Percentiles rank a stretch among this genome's conserved stretches.
These are phyloP conservation scores for Drosophila novamexicana DNA, from an alignment of 1,140 invertebrate genomes.

Conservation along the genomic window DNA sequence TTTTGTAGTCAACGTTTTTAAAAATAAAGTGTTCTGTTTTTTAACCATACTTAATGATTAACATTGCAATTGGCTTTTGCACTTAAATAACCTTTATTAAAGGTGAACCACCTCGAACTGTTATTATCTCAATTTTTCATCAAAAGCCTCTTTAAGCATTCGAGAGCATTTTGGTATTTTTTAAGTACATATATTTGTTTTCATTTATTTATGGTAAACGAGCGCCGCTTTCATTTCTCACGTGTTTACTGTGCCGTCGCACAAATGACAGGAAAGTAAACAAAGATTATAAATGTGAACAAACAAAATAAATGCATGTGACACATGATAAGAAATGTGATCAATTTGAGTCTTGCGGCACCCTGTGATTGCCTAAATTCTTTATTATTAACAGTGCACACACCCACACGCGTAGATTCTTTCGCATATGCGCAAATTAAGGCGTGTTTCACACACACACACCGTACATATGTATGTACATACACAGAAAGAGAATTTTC, in stretches of 20 bases:
- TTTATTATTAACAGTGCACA: constrained; percentile 16
- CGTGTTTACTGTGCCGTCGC: not conserved
- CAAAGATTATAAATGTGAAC: constrained; percentile 6
- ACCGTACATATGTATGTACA: constrained; percentile 8
- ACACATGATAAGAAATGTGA: constrained; percentile 34
- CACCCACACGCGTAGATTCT: constrained; percentile 11
- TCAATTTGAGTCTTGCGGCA: constrained; percentile 26
- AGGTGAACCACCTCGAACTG: constrained; percentile 49
- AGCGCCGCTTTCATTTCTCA: not conserved
- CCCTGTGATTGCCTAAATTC: constrained; percentile 38
- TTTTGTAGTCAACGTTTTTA: not conserved
- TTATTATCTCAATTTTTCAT: constrained; percentile 27
- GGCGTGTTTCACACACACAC: constrained; percentile 51
- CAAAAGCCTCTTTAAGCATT: not conserved
- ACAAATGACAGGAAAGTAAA: constrained; percentile 1
- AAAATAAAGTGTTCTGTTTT: too few relatives aligned
- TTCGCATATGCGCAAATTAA: constrained; percentile 60
- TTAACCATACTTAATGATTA: constrained; percentile 9
- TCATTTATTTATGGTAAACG: not conserved
- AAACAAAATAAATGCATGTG: constrained; percentile 17
- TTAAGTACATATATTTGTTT: not conserved
- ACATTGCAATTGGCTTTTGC: constrained; percentile 23
- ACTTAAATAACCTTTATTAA: constrained; percentile 36
- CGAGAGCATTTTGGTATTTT: not conserved
- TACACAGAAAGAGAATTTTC: constrained; percentile 33